Percentiles rank a stretch among this genome's conserved stretches.
Evolutionary conservation across 2,888 invertebrate genomes (phyloP).

Genomic region (Drosophila paramelanica): DNA sequence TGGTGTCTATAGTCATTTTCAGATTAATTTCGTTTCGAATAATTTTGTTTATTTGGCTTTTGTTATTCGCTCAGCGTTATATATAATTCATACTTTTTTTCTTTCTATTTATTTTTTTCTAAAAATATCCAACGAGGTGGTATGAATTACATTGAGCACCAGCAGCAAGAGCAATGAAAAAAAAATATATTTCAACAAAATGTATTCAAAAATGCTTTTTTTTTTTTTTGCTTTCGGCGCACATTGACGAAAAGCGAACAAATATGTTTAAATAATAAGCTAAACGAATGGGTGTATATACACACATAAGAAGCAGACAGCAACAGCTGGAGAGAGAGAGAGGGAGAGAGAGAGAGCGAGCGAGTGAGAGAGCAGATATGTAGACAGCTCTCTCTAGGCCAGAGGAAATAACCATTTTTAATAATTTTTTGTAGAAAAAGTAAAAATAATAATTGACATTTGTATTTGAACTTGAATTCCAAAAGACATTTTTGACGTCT

Average conservation of each 20-base stretch:
- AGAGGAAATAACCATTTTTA: slow-evolving; percentile 6
- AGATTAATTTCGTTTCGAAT: slow-evolving; percentile 77
- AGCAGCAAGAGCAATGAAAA: slow-evolving; percentile 34
- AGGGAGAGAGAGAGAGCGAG: slow-evolving; percentile 12
- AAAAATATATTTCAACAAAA: slow-evolving; percentile 63
- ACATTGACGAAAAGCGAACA: slow-evolving; percentile 71
- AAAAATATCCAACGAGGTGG: slow-evolving; percentile 71
- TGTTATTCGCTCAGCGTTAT: slow-evolving; percentile 24
- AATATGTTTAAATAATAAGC: slow-evolving; percentile 76
- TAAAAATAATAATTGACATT: slow-evolving; percentile 48
- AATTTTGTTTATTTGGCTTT: slow-evolving; percentile 75
- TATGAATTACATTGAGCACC: slow-evolving; percentile 75
- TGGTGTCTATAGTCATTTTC: slow-evolving; percentile 38
- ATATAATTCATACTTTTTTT: neutral
- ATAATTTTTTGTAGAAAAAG: slow-evolving; percentile 12
- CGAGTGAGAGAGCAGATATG: slow-evolving; percentile 16
- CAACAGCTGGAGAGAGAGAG: neutral
- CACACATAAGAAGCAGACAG: slow-evolving; percentile 53
- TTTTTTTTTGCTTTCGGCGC: slow-evolving; percentile 55
- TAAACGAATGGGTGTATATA: slow-evolving; percentile 45
- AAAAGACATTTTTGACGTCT: slow-evolving; percentile 44
- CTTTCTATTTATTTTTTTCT: slow-evolving; percentile 39
- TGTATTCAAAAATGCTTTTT: slow-evolving; percentile 40
- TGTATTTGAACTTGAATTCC: slow-evolving; percentile 75
- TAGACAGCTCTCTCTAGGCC: slow-evolving; percentile 15